A percentile compares a stretch with the other conserved stretches of the same genome.
These are phyloP conservation scores for Falco columbarius DNA, from an alignment of 2,797 vertebrate genomes.

Conservation along the genomic window DNA sequence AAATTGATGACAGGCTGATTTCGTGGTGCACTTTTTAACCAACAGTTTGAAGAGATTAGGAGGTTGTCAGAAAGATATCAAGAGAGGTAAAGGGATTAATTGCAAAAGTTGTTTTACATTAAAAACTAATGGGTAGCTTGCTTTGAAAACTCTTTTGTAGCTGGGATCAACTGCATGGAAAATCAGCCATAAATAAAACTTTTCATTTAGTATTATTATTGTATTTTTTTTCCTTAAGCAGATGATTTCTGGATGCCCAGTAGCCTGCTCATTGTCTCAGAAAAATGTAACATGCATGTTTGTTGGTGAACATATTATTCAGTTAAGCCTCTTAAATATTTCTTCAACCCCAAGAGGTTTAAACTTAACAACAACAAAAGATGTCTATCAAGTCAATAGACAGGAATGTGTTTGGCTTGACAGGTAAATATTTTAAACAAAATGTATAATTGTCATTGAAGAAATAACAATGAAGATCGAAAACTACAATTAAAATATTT, in stretches of 20 bases:
- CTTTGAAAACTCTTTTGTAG: slow-evolving; percentile 29
- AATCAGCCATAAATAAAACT: slow-evolving; percentile 4
- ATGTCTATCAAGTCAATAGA: not conserved
- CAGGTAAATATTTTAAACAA: slow-evolving; percentile 34
- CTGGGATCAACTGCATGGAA: not conserved
- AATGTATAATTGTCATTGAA: slow-evolving; percentile 3
- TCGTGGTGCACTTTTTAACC: slow-evolving; percentile 64
- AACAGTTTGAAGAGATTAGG: slow-evolving; percentile 72
- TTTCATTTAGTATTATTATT: slow-evolving; percentile 5
- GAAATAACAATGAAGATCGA: not conserved
- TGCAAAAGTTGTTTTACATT: slow-evolving; percentile 67
- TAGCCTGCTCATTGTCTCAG: slow-evolving; percentile 5
- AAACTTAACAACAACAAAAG: slow-evolving; percentile 43
- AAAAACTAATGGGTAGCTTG: slow-evolving; percentile 49
- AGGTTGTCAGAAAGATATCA: slow-evolving; percentile 69
- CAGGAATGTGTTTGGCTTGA: slow-evolving; percentile 12
- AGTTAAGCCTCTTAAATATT: slow-evolving; percentile 45
- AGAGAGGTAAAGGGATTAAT: slow-evolving; percentile 68
- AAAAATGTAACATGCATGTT: slow-evolving; percentile 33
- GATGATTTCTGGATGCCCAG: slow-evolving; percentile 1
- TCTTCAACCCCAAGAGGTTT: slow-evolving; percentile 21
- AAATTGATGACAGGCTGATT: slow-evolving; percentile 75
- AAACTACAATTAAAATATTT: not conserved
- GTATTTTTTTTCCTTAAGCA: not conserved
- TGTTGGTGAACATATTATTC: slow-evolving; percentile 33